Percentiles rank a stretch among this genome's conserved stretches.
These are phyloP conservation scores for Hirtodrosophila histrioides DNA, from an alignment of 2,888 invertebrate genomes.

Conservation along the genomic window DNA sequence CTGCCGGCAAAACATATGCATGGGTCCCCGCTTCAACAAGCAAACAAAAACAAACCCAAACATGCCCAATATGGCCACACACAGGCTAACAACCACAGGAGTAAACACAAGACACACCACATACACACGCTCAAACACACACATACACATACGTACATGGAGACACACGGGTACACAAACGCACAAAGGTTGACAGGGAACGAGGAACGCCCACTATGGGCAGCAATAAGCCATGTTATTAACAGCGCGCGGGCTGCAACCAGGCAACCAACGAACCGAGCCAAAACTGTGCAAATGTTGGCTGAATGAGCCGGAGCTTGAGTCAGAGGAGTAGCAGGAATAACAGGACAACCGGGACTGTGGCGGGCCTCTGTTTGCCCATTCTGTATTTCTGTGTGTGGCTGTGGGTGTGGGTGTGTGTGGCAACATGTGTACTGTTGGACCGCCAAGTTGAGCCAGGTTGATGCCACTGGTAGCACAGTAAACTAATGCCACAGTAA, in stretches of 20 bases:
- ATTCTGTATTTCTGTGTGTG: constrained; percentile 13
- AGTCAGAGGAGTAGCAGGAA: constrained; percentile 1
- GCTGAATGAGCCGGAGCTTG: constrained; percentile 44
- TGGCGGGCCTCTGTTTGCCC: constrained; percentile 35
- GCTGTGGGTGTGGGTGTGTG: constrained; percentile 10
- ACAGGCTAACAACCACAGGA: constrained; percentile 67
- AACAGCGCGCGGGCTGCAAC: constrained; percentile 44
- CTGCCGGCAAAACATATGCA: constrained; percentile 65
- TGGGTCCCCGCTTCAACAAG: constrained; percentile 33
- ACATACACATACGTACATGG: constrained; percentile 8
- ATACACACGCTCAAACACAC: constrained; percentile 8
- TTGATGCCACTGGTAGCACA: constrained; percentile 50
- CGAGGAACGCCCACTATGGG: constrained; percentile 62
- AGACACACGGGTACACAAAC: not conserved
- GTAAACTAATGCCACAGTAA: constrained; percentile 71
- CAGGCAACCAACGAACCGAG: constrained; percentile 49
- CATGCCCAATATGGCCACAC: constrained; percentile 43
- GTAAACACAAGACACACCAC: constrained; percentile 49
- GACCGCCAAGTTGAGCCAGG: constrained; percentile 17
- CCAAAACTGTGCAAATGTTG: constrained; percentile 73
- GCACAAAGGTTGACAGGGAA: constrained; percentile 48
- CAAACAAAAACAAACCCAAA: constrained; percentile 67
- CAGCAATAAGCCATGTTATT: constrained; percentile 78
- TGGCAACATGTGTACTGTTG: constrained; percentile 24
- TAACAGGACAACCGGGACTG: constrained; percentile 18